Base-by-base conservation (phyloP, 2,113 vertebrate genomes). In the Uria lomvia region DNA sequence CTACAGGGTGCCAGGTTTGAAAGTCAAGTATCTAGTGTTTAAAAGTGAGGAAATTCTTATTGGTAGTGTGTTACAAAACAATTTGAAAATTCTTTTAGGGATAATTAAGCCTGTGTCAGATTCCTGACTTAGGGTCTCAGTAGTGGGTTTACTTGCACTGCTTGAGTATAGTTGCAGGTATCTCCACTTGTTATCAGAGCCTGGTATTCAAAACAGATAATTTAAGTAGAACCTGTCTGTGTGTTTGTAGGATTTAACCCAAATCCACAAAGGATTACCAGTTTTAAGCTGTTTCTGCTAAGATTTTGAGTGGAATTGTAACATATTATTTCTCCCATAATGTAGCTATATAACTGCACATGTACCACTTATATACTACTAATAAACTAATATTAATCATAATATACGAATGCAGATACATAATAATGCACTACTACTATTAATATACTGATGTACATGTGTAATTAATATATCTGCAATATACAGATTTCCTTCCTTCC, bases 221-320 rank as follows among this genome's bases (percentile, higher is more conserved):
- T 90, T 78, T 50, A 75, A 78, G 52, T 45, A 59, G 90, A 87
- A 84, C 90, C n/a, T 76, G 59, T 60, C 59, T 87, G n/a, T 84
- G 78, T 83, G 73, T 84, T 89, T 81, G 59, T 78, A 87, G 94
- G 90, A 78, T 32, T 97, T 96, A 94, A 93, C 85, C 87, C 90
- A 93, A 85, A 94, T 95, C 94, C 70, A 59, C 36, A 81, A 66
- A 81, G 92, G 94, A 91, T 96, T 96, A 93, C 29, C 65, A 87
- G 65, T 87, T 94, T 86, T 90, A 94, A 96, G 81, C 92, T 81
- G 55, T 91, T 89, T 89, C 70, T 78, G 84, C 56, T 38, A 93
- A 94, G 94, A 94, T 96, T 87, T 80, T 89, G 68, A 72, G 70
- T 63, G 73, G 85, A 90, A 92, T 90, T 63, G 38, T 81, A 67